Evolutionary conservation across 2,797 vertebrate species (phyloP), one percentile per base, ranked within the genome.

Genomic region (Poeciliopsis turneri): DNA sequence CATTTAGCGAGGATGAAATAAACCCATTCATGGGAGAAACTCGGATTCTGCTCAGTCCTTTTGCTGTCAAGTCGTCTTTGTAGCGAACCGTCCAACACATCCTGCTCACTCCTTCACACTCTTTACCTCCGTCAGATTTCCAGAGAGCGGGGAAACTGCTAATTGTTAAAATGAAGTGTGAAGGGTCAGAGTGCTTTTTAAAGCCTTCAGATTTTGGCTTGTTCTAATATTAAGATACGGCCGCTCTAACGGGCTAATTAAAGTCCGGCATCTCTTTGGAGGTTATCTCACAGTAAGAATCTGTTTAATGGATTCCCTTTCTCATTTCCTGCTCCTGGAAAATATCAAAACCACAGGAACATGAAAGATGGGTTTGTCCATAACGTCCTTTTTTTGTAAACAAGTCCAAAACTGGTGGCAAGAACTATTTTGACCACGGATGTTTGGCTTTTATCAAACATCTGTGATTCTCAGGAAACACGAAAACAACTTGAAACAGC

Each of bases 401-500:
- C 61, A 36, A 66, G 61, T 39, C 33, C 30, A 36, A 4, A 3
- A 23, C 61, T 66, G 33, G 61, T 66, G 4, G 7, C 39, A 20
- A 66, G 4, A 36, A 39, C 33, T 66, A 5, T 39, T 66, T 66
- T 39, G 33, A 66, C 61, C 33, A 33, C 0, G 16, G 6, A 36
- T 33, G 61, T 64, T 36, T n/a, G 61, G 61, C 15, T 36, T 64
- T 64, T 20, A 64, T 36, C 11, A 36, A 64, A 64, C 30, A 64
- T 64, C 61, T 64, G 36, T 18, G 30, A 36, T 64, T 64, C 15
- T 36, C 30, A 39, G 61, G 33, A 39, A 66, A 66, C 30, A 66
- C 6, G n/a, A 46, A 75, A 41, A 74, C 80, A 18, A 70, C 46
- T 70, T 78, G 30, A 28, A 70, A 25, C n/a, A 66, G 61, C 8